Conservation (phyloP, 2,797 vertebrate genomes). For the Aplochiton taeniatus region DNA sequence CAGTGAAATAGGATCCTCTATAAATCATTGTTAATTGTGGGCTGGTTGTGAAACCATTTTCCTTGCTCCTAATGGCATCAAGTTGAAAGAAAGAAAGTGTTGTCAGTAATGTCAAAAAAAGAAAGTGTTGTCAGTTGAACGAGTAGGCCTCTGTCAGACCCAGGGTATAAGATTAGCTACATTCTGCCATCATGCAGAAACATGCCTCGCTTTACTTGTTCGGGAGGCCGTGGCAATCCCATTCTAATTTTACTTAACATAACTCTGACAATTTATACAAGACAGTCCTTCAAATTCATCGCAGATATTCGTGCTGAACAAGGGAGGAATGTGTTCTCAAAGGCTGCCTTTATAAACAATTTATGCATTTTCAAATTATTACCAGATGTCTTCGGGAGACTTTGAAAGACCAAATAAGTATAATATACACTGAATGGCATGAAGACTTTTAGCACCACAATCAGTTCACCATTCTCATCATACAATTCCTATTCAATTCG, state of each 20-base stretch:
- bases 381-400: slow-evolving; percentile 70
- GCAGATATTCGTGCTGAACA: slow-evolving; percentile 41
- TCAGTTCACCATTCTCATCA: slow-evolving; percentile 23
- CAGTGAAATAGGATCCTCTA: slow-evolving; percentile 59
- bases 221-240: slow-evolving; percentile 28
- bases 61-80: slow-evolving; percentile 41
- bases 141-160: slow-evolving; percentile 36
- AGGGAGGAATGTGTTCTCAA: slow-evolving; percentile 52
- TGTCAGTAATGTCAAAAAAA: too few relatives aligned
- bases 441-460: slow-evolving; percentile 37
- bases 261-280: slow-evolving; percentile 41
- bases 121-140: not conserved
- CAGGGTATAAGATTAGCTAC: not conserved
- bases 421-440: slow-evolving; percentile 31
- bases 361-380: slow-evolving; percentile 71
- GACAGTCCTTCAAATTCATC: slow-evolving; percentile 34
- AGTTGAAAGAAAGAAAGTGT: slow-evolving; percentile 25
- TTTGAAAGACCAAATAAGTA: slow-evolving; percentile 48
- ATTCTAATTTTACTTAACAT: slow-evolving; percentile 16
- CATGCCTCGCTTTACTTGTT: slow-evolving; percentile 24
- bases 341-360: slow-evolving; percentile 64
- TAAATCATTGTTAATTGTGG: slow-evolving; percentile 66
- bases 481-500: not conserved
- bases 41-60: slow-evolving; percentile 51
- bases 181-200: slow-evolving; percentile 22